Conservation (phyloP, 1,140 invertebrate genomes). For the Pogonognathellus flavescens region DNA sequence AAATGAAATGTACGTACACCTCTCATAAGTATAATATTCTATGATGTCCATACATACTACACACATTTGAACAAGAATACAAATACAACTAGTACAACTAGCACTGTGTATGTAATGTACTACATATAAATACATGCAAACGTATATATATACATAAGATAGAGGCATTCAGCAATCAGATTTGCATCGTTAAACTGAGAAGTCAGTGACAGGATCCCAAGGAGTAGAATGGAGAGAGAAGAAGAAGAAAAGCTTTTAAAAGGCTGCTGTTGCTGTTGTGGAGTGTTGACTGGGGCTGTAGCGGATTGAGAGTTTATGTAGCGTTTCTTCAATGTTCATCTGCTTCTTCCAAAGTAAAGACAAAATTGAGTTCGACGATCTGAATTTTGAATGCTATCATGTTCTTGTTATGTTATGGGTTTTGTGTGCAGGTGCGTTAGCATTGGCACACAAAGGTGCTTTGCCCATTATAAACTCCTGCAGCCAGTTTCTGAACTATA, state of each 20-base stretch:
- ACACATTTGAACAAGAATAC: too few species aligned
- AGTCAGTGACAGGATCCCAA: conserved; percentile 29
- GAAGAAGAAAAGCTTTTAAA: neutral
- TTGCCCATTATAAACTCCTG: neutral
- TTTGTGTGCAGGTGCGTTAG: neutral
- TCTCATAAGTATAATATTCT: too few species aligned
- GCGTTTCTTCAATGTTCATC: neutral
- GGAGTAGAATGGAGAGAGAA: conserved; percentile 19
- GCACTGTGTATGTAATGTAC: too few species aligned
- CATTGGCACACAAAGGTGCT: too few species aligned
- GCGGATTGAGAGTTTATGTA: neutral
- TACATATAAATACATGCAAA: too few species aligned
- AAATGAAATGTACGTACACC: too few species aligned
- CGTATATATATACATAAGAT: neutral
- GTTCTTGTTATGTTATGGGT: neutral
- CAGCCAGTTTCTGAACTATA: neutral
- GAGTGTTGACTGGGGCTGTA: neutral
- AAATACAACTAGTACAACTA: too few species aligned
- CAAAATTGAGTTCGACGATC: conserved; percentile 41
- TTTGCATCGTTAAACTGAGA: conserved; percentile 44
- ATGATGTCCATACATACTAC: too few species aligned
- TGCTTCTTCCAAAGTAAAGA: conserved; percentile 18
- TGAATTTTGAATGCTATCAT: conserved; percentile 9
- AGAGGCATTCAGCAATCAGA: neutral
- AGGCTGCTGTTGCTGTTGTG: neutral